Conservation (phyloP, 2,113 vertebrate species). For the Hemiscyllium ocellatum region DNA sequence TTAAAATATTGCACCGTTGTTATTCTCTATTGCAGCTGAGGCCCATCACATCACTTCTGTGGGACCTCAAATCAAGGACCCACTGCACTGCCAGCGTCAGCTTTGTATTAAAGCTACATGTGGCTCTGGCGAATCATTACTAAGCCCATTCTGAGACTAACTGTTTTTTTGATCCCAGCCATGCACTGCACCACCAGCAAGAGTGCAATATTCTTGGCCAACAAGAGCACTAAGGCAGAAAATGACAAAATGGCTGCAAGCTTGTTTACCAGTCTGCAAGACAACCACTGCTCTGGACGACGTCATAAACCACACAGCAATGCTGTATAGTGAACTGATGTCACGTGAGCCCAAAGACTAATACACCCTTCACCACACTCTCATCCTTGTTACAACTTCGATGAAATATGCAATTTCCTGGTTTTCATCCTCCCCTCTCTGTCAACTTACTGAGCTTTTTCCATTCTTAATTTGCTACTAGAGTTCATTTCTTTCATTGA, state of each 20-base stretch:
- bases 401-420: background rate
- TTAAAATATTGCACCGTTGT: background rate
- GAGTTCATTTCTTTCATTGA: background rate
- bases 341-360: background rate
- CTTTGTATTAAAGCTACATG: background rate
- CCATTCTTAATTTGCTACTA: background rate
- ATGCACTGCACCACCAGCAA: background rate
- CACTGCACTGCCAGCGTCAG: background rate
- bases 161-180: background rate
- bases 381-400: background rate
- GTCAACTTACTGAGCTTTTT: background rate
- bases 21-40: background rate
- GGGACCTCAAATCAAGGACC: background rate
- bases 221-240: too few species aligned
- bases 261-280: background rate
- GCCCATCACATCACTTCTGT: background rate
- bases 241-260: background rate
- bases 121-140: background rate
- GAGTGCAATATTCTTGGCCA: background rate
- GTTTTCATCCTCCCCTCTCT: background rate
- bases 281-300: too few species aligned
- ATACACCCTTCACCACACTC: background rate
- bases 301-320: conserved; percentile 8
- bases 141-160: background rate
- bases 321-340: background rate